phyloP scores from a whole-genome alignment of 2,797 vertebrate species.

The Crocidura indochinensis region DNA sequence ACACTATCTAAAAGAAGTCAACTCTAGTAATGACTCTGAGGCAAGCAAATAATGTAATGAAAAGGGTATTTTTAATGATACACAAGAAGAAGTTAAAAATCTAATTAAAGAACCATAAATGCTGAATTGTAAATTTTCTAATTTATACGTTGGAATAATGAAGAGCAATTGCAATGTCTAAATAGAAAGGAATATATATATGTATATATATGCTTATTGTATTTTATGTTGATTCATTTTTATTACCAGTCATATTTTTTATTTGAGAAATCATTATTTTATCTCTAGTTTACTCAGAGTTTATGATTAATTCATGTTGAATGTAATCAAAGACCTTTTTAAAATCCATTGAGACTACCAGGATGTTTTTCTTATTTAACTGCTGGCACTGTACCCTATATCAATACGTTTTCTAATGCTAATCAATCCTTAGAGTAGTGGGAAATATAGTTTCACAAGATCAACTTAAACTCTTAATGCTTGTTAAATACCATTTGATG shows the following conservation, averaged over 20 bases:
- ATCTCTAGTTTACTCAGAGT: not conserved
- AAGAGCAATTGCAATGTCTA: not conserved
- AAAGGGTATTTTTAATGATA: not conserved
- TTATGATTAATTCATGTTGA: constrained; percentile 12
- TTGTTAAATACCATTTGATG: not conserved
- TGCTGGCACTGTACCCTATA: not conserved
- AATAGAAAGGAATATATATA: not conserved
- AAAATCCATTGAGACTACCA: not conserved
- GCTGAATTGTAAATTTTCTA: not conserved
- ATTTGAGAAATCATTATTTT: constrained; percentile 29
- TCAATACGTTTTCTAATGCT: constrained; percentile 35
- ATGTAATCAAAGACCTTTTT: constrained; percentile 4
- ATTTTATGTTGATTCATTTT: not conserved
- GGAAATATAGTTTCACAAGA: constrained; percentile 6
- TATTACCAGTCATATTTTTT: not conserved
- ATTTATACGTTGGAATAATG: not conserved
- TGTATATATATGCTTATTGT: not conserved
- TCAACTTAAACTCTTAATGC: not conserved
- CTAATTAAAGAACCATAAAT: not conserved
- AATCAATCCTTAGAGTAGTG: not conserved
- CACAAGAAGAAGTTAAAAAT: not conserved
- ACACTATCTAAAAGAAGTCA: not conserved
- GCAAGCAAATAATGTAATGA: not conserved
- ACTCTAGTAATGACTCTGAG: not conserved
- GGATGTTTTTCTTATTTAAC: constrained; percentile 32